Base-by-base conservation (phyloP, 2,797 vertebrate species). In the Sitta carolinensis region DNA sequence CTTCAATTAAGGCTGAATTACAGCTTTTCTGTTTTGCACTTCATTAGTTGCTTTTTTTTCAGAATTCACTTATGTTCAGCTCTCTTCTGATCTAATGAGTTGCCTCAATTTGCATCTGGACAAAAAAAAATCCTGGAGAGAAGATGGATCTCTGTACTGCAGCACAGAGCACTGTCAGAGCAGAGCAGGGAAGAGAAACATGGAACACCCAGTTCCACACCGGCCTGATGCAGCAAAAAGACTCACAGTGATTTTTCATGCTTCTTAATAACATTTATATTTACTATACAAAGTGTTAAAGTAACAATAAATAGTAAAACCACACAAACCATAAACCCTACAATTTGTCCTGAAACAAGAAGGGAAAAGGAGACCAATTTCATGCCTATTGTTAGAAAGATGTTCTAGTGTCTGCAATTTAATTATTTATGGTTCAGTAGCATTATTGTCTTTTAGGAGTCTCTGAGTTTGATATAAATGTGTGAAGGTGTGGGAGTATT, bases 401-500 rank as follows among this genome's bases (percentile, higher is more conserved):
- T 43, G 55, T 74, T 80, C 74, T 47, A 38, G 36, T 3, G 40
- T 67, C 84, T 84, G 52, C 21, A 78, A 51, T 61, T 64, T 27
- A 73, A 84, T 89, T 89, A 94, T 84, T 90, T 81, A 83, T 72
- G 91, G 79, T 54, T 94, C 79, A 79, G 69, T 16, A 30, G 73
- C 69, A n/a, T 84, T 75, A 58, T 89, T 90, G 66, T 91, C 82
- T 64, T 91, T 43, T 34, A 61, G 69, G 81, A 92, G 76, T 84
- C 88, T 86, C 63, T 89, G 67, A n/a, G 48, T 62, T 90, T 77
- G 92, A 86, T 94, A 68, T 50, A 87, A 72, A 84, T 70, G 70
- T 94, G 91, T 63, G 94, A 93, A 93, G 58, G 66, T 86, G 93
- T 93, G 69, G 94, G 96, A 90, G 93, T 73, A 54, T 74, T 93